Evolutionary conservation across 2,888 invertebrate species (phyloP).

Genomic region (Sicus ferrugineus): DNA sequence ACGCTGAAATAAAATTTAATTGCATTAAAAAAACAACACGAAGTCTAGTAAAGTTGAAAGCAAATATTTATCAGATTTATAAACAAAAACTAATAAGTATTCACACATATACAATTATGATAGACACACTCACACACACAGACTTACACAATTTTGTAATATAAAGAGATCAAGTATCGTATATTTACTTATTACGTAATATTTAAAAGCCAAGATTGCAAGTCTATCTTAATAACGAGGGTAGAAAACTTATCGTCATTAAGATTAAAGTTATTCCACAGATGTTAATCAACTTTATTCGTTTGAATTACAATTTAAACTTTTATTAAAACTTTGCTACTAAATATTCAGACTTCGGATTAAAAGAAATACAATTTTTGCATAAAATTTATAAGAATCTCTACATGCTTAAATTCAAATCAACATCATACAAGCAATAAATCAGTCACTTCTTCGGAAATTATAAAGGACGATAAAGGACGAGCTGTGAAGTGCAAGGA

Average conservation of each 20-base stretch:
- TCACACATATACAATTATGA: neutral
- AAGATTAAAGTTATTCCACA: conserved; percentile 8
- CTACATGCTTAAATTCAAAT: neutral
- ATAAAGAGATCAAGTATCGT: neutral
- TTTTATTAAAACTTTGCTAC: conserved; percentile 27
- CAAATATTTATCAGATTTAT: conserved; percentile 27
- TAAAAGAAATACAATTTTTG: conserved; percentile 1
- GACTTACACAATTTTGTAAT: conserved; percentile 7
- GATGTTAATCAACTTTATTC: conserved; percentile 22
- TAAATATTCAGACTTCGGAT: conserved; percentile 15
- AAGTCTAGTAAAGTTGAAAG: neutral
- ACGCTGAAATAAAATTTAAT: conserved; percentile 12
- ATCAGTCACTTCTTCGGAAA: neutral
- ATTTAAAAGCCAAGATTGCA: neutral
- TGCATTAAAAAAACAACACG: neutral
- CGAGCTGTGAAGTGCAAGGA: neutral
- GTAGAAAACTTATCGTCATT: neutral
- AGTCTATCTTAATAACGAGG: conserved; percentile 7
- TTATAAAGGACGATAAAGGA: neutral
- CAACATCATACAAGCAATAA: neutral
- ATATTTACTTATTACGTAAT: conserved; percentile 14
- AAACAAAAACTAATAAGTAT: neutral
- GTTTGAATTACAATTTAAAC: conserved; percentile 19
- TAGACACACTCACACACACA: neutral
- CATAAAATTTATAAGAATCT: neutral